A percentile compares a stretch with the other conserved stretches of the same genome.
These are phyloP conservation scores for Xiphophorus couchianus DNA, from an alignment of 2,113 vertebrate genomes.

Conservation along the genomic window DNA sequence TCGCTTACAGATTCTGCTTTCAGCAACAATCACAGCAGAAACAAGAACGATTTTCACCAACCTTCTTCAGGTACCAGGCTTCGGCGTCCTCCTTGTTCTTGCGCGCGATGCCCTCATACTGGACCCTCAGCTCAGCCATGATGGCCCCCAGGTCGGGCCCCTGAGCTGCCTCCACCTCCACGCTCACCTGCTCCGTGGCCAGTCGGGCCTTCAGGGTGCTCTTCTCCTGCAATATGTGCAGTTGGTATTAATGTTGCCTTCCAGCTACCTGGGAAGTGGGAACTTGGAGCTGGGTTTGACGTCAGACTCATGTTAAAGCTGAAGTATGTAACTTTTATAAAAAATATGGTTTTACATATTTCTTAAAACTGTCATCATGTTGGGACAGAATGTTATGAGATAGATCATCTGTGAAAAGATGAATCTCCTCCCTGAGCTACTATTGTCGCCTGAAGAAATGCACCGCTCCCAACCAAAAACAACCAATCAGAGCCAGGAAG, in stretches of 20 bases:
- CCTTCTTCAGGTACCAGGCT: conserved; percentile 83
- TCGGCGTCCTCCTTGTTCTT: conserved; percentile 86
- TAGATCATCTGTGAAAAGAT: no score
- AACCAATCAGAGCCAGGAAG: no score
- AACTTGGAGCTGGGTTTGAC: no score
- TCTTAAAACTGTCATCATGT: no score
- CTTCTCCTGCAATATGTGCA: conserved; percentile 69
- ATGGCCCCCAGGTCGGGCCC: conserved; percentile 79
- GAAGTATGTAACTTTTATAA: no score
- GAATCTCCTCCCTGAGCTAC: no score
- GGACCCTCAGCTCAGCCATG: conserved; percentile 80
- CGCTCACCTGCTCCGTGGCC: conserved; percentile 78
- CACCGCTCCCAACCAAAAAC: no score
- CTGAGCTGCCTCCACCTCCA: conserved; percentile 79
- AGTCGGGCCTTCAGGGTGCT: conserved; percentile 69
- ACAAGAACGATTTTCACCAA: conserved; percentile 11
- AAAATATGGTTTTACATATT: no score
- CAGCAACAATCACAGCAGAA: background rate
- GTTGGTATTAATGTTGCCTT: background rate
- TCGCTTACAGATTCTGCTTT: background rate
- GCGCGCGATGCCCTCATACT: conserved; percentile 82
- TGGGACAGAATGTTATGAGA: no score
- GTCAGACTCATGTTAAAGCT: no score
- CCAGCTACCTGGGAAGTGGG: background rate
- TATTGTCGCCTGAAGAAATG: no score